Conservation (phyloP, 2,888 invertebrate genomes). For the Drosophila meridionalis region DNA sequence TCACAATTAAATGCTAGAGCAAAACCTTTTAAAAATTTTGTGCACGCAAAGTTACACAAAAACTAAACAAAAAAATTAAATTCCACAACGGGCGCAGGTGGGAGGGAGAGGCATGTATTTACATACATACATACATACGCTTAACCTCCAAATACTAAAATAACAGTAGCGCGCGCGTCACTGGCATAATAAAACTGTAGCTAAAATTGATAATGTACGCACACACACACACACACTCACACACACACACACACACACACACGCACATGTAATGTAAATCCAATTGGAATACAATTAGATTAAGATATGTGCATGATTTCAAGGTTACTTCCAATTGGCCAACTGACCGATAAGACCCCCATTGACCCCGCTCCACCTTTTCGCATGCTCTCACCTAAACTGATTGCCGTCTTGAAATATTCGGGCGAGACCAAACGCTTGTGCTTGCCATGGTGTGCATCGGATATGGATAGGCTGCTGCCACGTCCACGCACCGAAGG, state of each 20-base stretch:
- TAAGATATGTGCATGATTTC: slow-evolving; percentile 30
- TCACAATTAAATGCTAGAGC: neutral
- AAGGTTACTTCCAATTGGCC: slow-evolving; percentile 40
- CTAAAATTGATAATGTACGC: slow-evolving; percentile 44
- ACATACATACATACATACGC: slow-evolving; percentile 19
- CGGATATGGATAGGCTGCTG: slow-evolving; percentile 44
- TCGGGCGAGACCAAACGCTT: slow-evolving; percentile 90
- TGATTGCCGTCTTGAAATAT: slow-evolving; percentile 95
- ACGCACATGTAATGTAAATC: neutral
- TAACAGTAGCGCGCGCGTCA: slow-evolving; percentile 54
- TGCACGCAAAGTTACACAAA: slow-evolving; percentile 72
- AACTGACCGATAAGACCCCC: slow-evolving; percentile 41
- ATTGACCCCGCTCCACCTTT: neutral
- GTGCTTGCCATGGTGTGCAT: slow-evolving; percentile 64
- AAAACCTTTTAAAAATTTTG: slow-evolving; percentile 42
- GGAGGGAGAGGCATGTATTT: slow-evolving; percentile 27
- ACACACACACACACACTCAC: neutral
- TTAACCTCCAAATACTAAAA: slow-evolving; percentile 66
- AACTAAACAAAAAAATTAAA: slow-evolving; percentile 7
- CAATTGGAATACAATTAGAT: slow-evolving; percentile 21
- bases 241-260: neutral
- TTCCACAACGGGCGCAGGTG: slow-evolving; percentile 35
- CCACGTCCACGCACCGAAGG: slow-evolving; percentile 53
- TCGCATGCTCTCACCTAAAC: slow-evolving; percentile 88
- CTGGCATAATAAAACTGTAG: slow-evolving; percentile 49